Conservation (phyloP, 1,140 invertebrate genomes). For the Phocides pigmalion region DNA sequence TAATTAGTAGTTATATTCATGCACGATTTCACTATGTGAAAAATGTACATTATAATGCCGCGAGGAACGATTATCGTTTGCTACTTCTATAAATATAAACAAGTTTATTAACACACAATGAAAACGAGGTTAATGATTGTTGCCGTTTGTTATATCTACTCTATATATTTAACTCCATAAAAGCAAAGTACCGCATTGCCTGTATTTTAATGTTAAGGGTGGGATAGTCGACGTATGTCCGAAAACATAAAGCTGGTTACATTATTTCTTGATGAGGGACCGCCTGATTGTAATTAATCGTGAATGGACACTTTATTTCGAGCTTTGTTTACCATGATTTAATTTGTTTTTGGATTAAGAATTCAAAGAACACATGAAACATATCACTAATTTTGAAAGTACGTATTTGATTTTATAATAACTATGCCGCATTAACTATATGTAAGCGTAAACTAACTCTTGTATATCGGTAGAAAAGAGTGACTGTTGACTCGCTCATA, state of each 20-base stretch:
- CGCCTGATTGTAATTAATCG: too few species aligned
- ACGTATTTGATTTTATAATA: too few species aligned
- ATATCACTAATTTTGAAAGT: too few species aligned
- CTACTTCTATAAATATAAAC: background rate
- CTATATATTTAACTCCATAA: background rate
- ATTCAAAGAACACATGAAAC: too few species aligned
- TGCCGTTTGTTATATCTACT: background rate
- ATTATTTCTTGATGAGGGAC: background rate
- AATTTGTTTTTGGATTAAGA: too few species aligned
- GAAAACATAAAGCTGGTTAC: background rate
- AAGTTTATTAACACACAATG: background rate
- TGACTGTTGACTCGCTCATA: too few species aligned
- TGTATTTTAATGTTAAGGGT: background rate
- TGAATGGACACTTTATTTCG: too few species aligned
- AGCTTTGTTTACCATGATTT: too few species aligned
- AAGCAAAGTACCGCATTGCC: constrained; percentile 1
- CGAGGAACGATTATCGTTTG: background rate
- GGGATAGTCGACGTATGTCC: background rate
- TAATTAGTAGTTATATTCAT: too few species aligned
- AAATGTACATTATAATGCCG: background rate
- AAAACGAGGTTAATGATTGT: constrained; percentile 5
- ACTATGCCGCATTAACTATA: too few species aligned
- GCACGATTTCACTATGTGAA: background rate
- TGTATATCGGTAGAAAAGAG: too few species aligned
- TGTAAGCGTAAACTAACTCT: too few species aligned